These are phyloP conservation scores for Nomada fucata DNA, from an alignment of 2,888 invertebrate genomes.

Conservation along the genomic window DNA sequence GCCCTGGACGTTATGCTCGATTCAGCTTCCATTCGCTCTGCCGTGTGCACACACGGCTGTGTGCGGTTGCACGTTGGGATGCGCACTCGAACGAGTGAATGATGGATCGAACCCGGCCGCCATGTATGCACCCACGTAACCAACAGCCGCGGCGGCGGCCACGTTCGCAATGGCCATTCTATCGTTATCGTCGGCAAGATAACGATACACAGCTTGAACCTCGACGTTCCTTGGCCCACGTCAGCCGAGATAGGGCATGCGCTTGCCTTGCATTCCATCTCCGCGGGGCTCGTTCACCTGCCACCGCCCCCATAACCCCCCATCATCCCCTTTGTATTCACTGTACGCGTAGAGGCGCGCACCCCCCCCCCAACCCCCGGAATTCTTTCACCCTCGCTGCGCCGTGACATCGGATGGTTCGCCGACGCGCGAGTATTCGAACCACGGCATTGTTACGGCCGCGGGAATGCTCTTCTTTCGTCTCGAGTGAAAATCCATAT, in stretches of 20 bases:
- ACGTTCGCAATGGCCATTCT: conserved; percentile 52
- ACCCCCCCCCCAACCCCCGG: not conserved
- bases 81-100: conserved; percentile 64
- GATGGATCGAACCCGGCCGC: conserved; percentile 64
- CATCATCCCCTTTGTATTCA: too few relatives aligned
- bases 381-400: conserved; percentile 43
- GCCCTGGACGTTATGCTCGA: conserved; percentile 31
- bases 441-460: conserved; percentile 61
- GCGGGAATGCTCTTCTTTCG: conserved; percentile 66
- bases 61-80: conserved; percentile 54
- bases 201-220: conserved; percentile 47
- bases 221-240: conserved; percentile 29
- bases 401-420: conserved; percentile 30
- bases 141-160: not conserved
- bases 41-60: conserved; percentile 47
- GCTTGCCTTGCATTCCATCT: conserved; percentile 21
- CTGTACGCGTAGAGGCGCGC: not conserved
- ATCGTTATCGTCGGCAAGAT: conserved; percentile 62
- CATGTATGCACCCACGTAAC: conserved; percentile 17
- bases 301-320: not conserved
- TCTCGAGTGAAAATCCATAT: conserved; percentile 74
- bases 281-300: not conserved
- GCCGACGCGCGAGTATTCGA: conserved; percentile 45
- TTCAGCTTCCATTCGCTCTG: conserved; percentile 57
- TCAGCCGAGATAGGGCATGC: conserved; percentile 55